A percentile compares a stretch with the other conserved stretches of the same genome.
Evolutionary conservation across 2,797 vertebrate genomes (phyloP).

Genomic region (Tenualosa ilisha): DNA sequence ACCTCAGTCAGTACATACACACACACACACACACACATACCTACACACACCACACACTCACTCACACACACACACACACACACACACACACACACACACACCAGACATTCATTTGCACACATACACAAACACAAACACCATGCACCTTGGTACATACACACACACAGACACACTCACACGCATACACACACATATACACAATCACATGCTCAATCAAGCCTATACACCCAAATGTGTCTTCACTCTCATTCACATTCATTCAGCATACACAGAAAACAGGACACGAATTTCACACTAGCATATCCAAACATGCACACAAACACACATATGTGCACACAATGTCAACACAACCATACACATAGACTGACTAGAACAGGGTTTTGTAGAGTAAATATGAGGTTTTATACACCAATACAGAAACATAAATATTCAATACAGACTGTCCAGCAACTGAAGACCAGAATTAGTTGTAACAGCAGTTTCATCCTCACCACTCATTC

Average conservation of each 20-base stretch:
- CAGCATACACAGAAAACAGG: neutral
- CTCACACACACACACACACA: neutral
- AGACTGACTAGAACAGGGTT: neutral
- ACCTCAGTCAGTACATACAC: slow-evolving; percentile 48
- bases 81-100: neutral
- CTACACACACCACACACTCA: slow-evolving; percentile 48
- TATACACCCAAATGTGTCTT: neutral
- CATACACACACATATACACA: neutral
- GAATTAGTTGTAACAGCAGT: neutral
- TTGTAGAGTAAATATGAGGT: neutral
- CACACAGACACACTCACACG: neutral
- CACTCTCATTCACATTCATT: neutral
- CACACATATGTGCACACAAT: slow-evolving; percentile 49
- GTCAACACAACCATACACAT: neutral
- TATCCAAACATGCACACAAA: slow-evolving; percentile 51
- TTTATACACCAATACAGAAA: neutral
- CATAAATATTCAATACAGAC: neutral
- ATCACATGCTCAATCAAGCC: too few species aligned
- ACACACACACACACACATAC: slow-evolving; percentile 55
- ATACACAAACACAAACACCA: slow-evolving; percentile 9
- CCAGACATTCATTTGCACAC: neutral
- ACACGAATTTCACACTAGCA: neutral
- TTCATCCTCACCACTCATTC: neutral
- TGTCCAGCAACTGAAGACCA: neutral
- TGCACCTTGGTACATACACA: slow-evolving; percentile 4